These are phyloP conservation scores for Antechinus stuartii DNA, from an alignment of 2,113 vertebrate genomes.

Conservation along the genomic window DNA sequence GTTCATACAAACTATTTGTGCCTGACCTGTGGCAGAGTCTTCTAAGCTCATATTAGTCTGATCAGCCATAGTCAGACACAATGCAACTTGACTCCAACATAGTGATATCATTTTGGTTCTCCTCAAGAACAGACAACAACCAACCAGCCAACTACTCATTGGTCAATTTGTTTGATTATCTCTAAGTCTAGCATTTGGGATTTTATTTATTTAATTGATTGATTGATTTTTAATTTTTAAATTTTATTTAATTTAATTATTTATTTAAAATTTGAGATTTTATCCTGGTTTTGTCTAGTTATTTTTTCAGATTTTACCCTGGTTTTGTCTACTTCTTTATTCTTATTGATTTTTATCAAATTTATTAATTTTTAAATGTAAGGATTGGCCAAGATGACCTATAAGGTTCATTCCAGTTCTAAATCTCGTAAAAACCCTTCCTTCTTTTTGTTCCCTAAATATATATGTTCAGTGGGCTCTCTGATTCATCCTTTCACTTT, in stretches of 20 bases:
- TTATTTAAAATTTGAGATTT: neutral
- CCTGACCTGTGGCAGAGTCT: too few species aligned
- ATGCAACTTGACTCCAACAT: too few species aligned
- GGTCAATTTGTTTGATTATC: neutral
- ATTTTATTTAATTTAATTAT: too few species aligned
- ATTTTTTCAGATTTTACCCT: neutral
- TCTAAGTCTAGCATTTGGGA: neutral
- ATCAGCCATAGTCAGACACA: too few species aligned
- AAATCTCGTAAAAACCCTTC: neutral
- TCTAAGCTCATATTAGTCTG: too few species aligned
- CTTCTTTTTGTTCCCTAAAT: neutral
- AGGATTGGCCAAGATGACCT: neutral
- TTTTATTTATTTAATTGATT: too few species aligned
- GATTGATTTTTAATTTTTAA: too few species aligned
- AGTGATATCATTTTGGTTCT: too few species aligned
- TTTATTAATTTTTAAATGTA: neutral
- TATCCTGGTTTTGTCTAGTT: neutral
- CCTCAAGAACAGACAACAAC: too few species aligned
- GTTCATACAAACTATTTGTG: too few species aligned
- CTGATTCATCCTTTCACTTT: neutral
- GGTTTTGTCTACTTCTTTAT: neutral
- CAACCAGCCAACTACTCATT: too few species aligned
- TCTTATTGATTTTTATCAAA: neutral
- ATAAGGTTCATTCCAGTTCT: neutral
- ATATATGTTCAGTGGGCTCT: neutral